phyloP scores from a whole-genome alignment of 1,140 invertebrate genomes.

The Euwallacea similis region DNA sequence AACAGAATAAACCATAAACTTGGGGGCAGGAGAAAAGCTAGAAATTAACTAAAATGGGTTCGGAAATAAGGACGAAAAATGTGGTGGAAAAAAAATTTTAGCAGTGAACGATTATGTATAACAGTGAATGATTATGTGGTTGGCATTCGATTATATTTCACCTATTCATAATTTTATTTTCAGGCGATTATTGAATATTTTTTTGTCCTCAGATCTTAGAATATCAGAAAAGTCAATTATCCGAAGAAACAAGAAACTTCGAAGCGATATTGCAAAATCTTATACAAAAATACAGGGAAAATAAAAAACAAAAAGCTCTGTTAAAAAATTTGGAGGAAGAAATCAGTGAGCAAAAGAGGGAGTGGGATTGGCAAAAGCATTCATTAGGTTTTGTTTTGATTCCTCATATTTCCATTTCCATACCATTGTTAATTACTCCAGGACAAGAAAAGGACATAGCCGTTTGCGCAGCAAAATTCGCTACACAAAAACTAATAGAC shows the following conservation, averaged over 20 bases:
- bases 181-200: background rate
- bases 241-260: constrained; percentile 38
- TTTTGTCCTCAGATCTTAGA: constrained; percentile 34
- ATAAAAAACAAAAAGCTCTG: constrained; percentile 28
- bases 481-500: constrained; percentile 43
- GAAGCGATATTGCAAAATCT: constrained; percentile 31
- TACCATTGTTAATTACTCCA: background rate
- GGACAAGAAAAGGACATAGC: constrained; percentile 43
- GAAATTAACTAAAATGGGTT: no score
- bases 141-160: no score
- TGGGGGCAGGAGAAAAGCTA: no score
- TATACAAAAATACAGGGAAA: constrained; percentile 23
- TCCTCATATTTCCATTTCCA: no score
- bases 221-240: constrained; percentile 35
- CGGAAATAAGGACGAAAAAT: no score
- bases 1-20: no score
- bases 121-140: no score
- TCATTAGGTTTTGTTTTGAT: constrained; percentile 19
- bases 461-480: constrained; percentile 41
- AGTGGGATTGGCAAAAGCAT: constrained; percentile 40
- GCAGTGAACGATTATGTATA: no score
- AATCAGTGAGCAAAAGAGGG: constrained; percentile 33
- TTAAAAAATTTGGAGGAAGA: constrained; percentile 36
- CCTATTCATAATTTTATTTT: no score
- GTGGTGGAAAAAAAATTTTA: no score